These are phyloP conservation scores for Muscina levida DNA, from an alignment of 2,888 invertebrate species.

Conservation along the genomic window DNA sequence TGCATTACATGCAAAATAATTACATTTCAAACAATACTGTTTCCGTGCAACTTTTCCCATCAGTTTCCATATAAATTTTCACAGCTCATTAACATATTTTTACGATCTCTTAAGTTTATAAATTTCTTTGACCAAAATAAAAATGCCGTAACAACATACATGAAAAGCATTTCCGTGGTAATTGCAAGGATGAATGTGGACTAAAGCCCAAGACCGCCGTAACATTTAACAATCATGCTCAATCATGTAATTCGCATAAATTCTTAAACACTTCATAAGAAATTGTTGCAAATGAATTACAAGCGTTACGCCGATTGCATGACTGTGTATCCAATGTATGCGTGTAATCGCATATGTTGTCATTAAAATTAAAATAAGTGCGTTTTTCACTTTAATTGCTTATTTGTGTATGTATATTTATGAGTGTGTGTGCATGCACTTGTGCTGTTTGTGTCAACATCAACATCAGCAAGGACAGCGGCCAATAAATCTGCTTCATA, in stretches of 20 bases:
- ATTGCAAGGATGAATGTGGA: background rate
- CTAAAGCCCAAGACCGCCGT: background rate
- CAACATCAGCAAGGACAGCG: background rate
- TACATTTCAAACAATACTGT: no score
- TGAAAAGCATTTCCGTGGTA: background rate
- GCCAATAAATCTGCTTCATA: constrained; percentile 13
- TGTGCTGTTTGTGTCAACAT: background rate
- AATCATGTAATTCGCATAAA: constrained; percentile 4
- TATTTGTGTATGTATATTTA: background rate
- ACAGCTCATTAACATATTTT: background rate
- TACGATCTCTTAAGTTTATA: background rate
- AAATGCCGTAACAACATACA: background rate
- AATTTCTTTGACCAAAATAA: constrained; percentile 6
- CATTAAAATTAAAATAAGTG: constrained; percentile 24
- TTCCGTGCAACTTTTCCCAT: no score
- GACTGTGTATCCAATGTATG: no score
- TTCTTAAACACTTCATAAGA: constrained; percentile 4
- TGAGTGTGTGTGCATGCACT: background rate
- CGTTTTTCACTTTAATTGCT: constrained; percentile 6
- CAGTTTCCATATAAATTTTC: no score
- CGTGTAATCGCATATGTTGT: constrained; percentile 14
- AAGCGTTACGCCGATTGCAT: no score
- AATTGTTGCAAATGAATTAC: no score
- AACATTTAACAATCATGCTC: constrained; percentile 19
- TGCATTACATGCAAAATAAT: no score